Evolutionary conservation across 2,113 vertebrate genomes (phyloP).

Genomic region (Etia nguti): DNA sequence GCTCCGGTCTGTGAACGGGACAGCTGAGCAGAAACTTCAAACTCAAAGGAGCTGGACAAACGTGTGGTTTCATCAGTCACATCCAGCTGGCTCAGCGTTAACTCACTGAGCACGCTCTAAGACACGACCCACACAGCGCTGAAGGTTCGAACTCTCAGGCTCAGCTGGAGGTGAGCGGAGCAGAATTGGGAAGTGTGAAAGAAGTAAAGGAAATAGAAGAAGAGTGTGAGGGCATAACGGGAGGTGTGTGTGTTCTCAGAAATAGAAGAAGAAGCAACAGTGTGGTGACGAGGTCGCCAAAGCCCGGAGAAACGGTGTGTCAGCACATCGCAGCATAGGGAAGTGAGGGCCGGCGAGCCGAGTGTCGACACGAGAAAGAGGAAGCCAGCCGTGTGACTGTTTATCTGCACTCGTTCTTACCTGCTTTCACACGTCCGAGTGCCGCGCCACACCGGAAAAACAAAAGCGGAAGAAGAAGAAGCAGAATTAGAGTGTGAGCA

Average conservation of each 20-base stretch:
- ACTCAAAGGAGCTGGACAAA: background rate
- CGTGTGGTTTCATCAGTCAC: background rate
- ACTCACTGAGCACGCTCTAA: background rate
- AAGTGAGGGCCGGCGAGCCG: background rate
- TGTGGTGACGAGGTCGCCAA: slow-evolving; percentile 16
- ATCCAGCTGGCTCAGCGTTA: background rate
- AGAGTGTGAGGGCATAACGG: background rate
- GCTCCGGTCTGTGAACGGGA: background rate
- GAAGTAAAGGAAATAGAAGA: slow-evolving; percentile 24
- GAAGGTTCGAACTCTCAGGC: background rate
- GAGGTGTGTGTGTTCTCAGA: slow-evolving; percentile 45
- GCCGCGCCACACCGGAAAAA: background rate
- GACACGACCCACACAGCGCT: background rate
- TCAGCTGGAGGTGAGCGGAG: background rate
- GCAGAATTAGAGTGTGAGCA: background rate
- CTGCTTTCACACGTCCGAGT: background rate
- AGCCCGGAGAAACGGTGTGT: background rate
- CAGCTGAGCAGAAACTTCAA: background rate
- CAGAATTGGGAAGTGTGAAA: slow-evolving; percentile 30
- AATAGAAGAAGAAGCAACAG: slow-evolving; percentile 47
- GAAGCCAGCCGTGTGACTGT: background rate
- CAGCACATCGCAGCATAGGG: slow-evolving; percentile 38
- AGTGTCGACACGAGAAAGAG: slow-evolving; percentile 38
- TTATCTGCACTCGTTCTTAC: background rate
- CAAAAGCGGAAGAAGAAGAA: background rate